Evolutionary conservation across 1,140 invertebrate genomes (phyloP).

Genomic region (Ips nitidus): DNA sequence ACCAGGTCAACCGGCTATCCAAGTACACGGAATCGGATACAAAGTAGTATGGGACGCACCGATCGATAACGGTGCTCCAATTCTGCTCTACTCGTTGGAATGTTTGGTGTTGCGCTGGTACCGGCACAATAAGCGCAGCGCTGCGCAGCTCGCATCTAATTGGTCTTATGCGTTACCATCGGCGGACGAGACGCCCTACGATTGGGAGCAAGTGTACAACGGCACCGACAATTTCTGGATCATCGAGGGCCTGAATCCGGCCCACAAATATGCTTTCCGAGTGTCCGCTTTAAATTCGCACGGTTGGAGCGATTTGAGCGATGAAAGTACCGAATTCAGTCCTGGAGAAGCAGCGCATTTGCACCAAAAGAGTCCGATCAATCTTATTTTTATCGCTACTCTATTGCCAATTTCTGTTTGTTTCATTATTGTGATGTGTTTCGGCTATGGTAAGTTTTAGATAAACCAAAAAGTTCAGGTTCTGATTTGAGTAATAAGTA

Average conservation of each 20-base stretch:
- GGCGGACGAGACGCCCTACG: conserved; percentile 53
- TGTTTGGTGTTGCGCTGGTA: conserved; percentile 49
- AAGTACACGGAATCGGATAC: conserved; percentile 65
- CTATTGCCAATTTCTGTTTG: conserved; percentile 56
- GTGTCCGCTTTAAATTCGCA: conserved; percentile 77
- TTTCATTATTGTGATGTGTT: conserved; percentile 52
- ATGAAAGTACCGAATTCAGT: conserved; percentile 56
- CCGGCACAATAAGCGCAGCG: conserved; percentile 45
- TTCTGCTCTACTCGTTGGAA: conserved; percentile 64
- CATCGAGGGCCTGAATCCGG: conserved; percentile 65
- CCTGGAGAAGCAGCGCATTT: conserved; percentile 59
- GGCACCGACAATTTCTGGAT: conserved; percentile 81
- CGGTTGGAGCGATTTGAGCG: conserved; percentile 76
- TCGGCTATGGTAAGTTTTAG: conserved; percentile 55
- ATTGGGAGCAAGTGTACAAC: conserved; percentile 78
- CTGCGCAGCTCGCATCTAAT: conserved; percentile 39
- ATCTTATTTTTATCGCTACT: conserved; percentile 62
- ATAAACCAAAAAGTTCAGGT: no score
- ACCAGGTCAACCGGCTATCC: conserved; percentile 67
- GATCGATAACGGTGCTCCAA: conserved; percentile 64
- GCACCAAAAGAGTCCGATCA: conserved; percentile 58
- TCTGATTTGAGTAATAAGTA: conserved; percentile 7
- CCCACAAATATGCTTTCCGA: conserved; percentile 68
- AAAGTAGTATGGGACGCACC: conserved; percentile 73
- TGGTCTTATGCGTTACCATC: conserved; percentile 47